Base-by-base conservation (phyloP, 2,113 vertebrate species). In the Thermophis baileyi region DNA sequence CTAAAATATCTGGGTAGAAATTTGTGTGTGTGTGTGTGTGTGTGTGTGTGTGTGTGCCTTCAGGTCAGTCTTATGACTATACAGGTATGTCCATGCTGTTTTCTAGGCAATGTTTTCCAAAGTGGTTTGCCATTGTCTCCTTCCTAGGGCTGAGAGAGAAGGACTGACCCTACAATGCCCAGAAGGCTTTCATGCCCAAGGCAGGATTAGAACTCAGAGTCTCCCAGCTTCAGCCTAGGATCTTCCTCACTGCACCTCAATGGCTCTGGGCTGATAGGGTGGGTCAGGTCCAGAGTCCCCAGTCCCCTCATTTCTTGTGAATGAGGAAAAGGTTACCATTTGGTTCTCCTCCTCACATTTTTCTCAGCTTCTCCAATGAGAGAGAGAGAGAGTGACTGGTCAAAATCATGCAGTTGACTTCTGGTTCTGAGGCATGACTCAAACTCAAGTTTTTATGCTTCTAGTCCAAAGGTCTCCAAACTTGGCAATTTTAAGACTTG, bases 1-100 rank as follows among this genome's bases (percentile, higher is more conserved):
- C 69, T 89, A 91, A 51, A 95, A 95, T 35, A n/a, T 81, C 35
- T 81, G 69, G 7, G 18, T 81, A 18, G 35, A 81, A 44, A 14
- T 44, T 44, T 7, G 2, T 53, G 3, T 51, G 50, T 63, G 12
- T 35, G 27, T 35, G 14, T 35, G 14, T 35, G 63, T 69, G 30
- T 53, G 3, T 51, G 50, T 7, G 2, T 53, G 3, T 51, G 50
- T 35, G 14, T 35, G 63, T 69, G 30, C 69, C 74, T 44, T 81
- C 35, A 81, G 35, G 35, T 81, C 35, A 81, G 35, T 81, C 18
- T 81, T 18, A 81, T 40, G 69, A 40, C n/a, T 44, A 40, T 81
- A 40, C n/a, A 81, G 35, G 3, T 35, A 81, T 22, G 35, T 81
- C 74, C 74, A 22, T 81, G 35, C 18, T 40, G 35, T 81, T 81